A percentile compares a stretch with the other conserved stretches of the same genome.
Conservation (phyloP, 2,797 vertebrate genomes). For the Periophthalmus magnuspinnatus region DNA sequence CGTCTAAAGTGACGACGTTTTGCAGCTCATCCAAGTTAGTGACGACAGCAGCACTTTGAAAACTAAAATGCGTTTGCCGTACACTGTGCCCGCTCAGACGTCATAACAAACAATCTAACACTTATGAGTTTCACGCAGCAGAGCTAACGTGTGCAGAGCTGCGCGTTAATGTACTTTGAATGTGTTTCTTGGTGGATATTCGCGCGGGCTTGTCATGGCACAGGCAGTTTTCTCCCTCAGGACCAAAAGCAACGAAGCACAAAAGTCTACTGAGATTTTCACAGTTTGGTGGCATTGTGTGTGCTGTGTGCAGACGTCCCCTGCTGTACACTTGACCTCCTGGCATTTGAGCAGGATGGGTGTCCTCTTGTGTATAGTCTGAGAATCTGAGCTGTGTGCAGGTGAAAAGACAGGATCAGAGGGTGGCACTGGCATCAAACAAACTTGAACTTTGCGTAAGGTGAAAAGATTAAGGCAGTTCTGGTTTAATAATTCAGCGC, state of each 20-base stretch:
- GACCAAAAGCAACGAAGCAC: constrained; percentile 35
- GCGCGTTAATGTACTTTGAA: background rate
- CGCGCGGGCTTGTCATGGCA: constrained; percentile 9
- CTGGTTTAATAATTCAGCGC: background rate
- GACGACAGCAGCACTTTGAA: no score
- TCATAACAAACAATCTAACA: background rate
- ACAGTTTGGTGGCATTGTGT: constrained; percentile 21
- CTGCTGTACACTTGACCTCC: constrained; percentile 26
- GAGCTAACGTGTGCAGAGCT: background rate
- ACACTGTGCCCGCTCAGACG: background rate
- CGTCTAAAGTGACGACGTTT: no score
- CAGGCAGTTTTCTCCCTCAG: constrained; percentile 25
- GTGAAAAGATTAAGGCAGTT: constrained; percentile 19
- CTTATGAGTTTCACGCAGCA: constrained; percentile 11
- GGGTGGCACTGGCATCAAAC: constrained; percentile 21
- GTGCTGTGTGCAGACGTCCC: background rate
- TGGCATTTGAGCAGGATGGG: constrained; percentile 17
- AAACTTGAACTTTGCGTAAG: constrained; percentile 45
- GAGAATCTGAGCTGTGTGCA: background rate
- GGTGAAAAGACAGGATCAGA: constrained; percentile 28
- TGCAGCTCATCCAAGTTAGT: no score
- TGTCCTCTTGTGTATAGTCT: background rate
- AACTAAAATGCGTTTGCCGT: no score
- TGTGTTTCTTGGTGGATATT: constrained; percentile 6
- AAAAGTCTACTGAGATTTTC: constrained; percentile 31